Base-by-base conservation (phyloP, 1,140 invertebrate genomes). In the Bombus difficillimus region DNA sequence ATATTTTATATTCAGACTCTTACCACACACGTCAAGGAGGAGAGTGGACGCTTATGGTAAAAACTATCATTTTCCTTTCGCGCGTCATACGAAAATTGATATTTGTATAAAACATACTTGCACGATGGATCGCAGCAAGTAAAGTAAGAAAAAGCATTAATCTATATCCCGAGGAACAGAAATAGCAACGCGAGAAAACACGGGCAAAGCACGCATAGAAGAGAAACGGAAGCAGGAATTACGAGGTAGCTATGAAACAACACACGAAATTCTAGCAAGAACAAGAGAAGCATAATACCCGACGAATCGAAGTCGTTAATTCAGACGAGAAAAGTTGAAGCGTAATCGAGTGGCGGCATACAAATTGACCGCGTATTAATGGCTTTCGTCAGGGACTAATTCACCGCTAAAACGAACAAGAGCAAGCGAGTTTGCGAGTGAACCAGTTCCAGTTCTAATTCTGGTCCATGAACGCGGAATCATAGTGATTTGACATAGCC, bases 401-500 rank as follows among this genome's bases (percentile, higher is more conserved):
- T 71, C 47, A 53, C 34, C 37, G 22, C 18, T 32, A 18, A 47
- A 59, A 79, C 43, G 28, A 15, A 43, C 9, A 43, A 13, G 13
- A 53, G 32, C 10, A 8, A 34, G 22, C n/a, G 25, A n/a, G 25
- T 3, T 64, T n/a, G 37, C 18, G 72, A 83, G 0, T n/a, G 72
- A 76, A 83, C 59, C 18, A 43, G 43, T 83, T 83, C n/a, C 8
- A 71, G 32, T 37, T 72, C 75, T 71, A 57, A 69, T 79, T 84
- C 66, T 9, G 32, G 12, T n/a, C 3, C 25, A 43, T 25, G n/a
- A 15, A 25, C 47, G 5, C 47, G 47, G 69, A 57, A 79, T 79
- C 47, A 78, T 34, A 59, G 47, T 34, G 25, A 41, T 41, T 53
- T n/a, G 74, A 78, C 18, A 34, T 12, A 8, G 59, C 4, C 59